Conservation (phyloP, 2,888 invertebrate species). For the Lamproptera curius region DNA sequence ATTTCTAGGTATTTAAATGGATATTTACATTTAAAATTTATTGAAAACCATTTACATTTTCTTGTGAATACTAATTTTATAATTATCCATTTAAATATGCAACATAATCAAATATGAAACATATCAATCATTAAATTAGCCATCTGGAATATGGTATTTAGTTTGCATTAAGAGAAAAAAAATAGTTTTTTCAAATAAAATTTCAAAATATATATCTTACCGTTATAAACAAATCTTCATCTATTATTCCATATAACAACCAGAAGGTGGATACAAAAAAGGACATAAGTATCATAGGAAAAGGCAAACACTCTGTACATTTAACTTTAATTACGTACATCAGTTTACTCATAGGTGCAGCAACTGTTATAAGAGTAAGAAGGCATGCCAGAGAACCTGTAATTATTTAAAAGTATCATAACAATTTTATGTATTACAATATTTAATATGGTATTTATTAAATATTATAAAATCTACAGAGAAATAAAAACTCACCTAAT, state of each 20-base stretch:
- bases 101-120: too few relatives aligned
- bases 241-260: constrained; percentile 89
- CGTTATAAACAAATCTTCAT: constrained; percentile 88
- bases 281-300: constrained; percentile 90
- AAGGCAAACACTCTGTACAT: constrained; percentile 91
- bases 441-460: background rate
- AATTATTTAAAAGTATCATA: constrained; percentile 29
- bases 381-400: constrained; percentile 82
- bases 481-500: constrained; percentile 80
- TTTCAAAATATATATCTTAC: constrained; percentile 57
- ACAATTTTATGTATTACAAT: background rate
- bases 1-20: too few relatives aligned
- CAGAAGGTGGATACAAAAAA: constrained; percentile 90
- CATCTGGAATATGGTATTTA: too few relatives aligned
- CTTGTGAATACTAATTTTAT: too few relatives aligned
- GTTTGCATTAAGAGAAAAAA: too few relatives aligned
- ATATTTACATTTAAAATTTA: too few relatives aligned
- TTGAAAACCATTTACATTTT: too few relatives aligned
- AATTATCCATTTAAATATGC: too few relatives aligned
- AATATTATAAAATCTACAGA: background rate
- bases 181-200: too few relatives aligned
- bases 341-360: constrained; percentile 88
- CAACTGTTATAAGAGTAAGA: constrained; percentile 88
- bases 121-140: too few relatives aligned
- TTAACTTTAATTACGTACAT: constrained; percentile 88